Evolutionary conservation across 2,797 vertebrate species (phyloP), one percentile per base, ranked within the genome.

Genomic region (Leuciscus waleckii): DNA sequence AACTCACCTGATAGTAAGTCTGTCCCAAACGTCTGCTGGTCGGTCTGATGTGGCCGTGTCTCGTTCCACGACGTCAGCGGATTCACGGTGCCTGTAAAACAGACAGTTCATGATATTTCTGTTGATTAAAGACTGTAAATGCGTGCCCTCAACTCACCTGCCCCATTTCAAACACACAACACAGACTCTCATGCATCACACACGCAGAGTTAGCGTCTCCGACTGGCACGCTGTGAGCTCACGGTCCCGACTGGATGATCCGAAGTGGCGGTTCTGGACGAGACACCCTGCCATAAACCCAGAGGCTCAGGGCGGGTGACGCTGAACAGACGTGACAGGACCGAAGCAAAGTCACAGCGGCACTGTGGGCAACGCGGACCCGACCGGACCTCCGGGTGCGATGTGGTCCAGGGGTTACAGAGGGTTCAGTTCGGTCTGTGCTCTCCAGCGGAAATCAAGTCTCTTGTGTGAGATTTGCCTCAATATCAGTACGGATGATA

Each of bases 261-360:
- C 67, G 63, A 87, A 86, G 79, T 89, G 83, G 74, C 79, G 82
- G 79, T 77, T 87, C 79, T 83, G 56, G 65, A 77, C 54, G 19
- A 63, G 81, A 41, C 67, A 32, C 65, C 78, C 81, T 71, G 75
- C 74, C 73, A 76, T 35, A 16, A 65, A 35, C 68, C 84, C 89
- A 83, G 88, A 11, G 74, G 88, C 73, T 84, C 83, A 78, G 35
- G 61, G 79, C 91, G 91, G 77, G 67, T 94, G 94, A 95, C 89
- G 75, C 87, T 95, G 90, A 95, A 80, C 82, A 83, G 43, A 94
- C 81, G 86, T 69, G 94, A 95, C 94, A 95, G 89, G 90, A 92
- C 19, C 69, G 87, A 88, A 92, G 91, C 93, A 91, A 82, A 94
- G 94, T 93, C 91, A 93, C 86, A 78, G 58, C n/a, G n/a, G 58